Conservation (phyloP, 1,140 invertebrate genomes). For the Cotesia chilonis region DNA sequence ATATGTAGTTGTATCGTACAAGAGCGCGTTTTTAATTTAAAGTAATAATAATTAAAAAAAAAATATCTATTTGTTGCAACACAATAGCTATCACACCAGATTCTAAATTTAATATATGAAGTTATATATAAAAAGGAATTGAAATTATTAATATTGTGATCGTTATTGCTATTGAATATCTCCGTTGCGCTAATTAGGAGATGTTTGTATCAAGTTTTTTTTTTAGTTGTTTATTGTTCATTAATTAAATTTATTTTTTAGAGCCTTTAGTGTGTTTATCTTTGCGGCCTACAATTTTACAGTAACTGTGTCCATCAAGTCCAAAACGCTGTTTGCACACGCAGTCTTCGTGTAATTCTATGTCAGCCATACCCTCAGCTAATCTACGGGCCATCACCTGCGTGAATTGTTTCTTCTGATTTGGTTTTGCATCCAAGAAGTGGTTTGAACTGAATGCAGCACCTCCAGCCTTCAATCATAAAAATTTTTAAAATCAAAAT, state of each 20-base stretch:
- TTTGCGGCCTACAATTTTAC: constrained; percentile 62
- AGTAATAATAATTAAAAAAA: too few relatives aligned
- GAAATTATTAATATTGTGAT: too few relatives aligned
- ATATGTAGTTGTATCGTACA: too few relatives aligned
- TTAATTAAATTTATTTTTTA: constrained; percentile 49
- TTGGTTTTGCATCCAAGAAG: constrained; percentile 65
- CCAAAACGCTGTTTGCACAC: constrained; percentile 60
- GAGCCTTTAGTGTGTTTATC: constrained; percentile 54
- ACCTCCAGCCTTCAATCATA: constrained; percentile 65
- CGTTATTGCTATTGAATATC: not conserved
- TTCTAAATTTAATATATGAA: too few relatives aligned
- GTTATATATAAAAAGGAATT: not conserved
- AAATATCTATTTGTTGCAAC: too few relatives aligned
- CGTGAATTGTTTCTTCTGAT: constrained; percentile 69
- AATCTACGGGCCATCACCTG: constrained; percentile 65
- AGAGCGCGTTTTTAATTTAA: too few relatives aligned
- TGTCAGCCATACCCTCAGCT: constrained; percentile 58
- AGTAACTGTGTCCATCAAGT: constrained; percentile 52
- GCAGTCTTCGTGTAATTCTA: constrained; percentile 66
- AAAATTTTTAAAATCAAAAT: not conserved
- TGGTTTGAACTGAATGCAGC: constrained; percentile 67
- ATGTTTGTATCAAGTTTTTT: constrained; percentile 19
- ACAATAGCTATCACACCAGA: too few relatives aligned
- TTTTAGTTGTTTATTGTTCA: not conserved
- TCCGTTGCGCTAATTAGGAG: not conserved